Conservation (phyloP, 2,888 invertebrate species). For the Pollenia labialis region DNA sequence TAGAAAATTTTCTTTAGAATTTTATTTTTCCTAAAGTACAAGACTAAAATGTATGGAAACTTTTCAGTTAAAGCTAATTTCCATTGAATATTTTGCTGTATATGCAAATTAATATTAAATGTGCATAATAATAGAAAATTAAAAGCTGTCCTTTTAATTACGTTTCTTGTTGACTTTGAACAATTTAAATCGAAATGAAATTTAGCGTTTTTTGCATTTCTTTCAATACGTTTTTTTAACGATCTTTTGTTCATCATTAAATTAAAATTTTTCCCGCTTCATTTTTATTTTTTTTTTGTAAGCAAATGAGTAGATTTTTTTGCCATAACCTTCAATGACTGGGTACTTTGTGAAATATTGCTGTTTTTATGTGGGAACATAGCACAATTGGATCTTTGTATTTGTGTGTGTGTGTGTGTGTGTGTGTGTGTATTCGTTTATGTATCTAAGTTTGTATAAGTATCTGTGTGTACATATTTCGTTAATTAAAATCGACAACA, state of each 20-base stretch:
- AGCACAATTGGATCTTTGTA: neutral
- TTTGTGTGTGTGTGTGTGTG: neutral
- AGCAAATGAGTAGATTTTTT: neutral
- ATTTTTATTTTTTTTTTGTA: conserved; percentile 9
- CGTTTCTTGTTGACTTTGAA: neutral
- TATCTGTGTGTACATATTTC: conserved; percentile 57
- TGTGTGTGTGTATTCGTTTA: neutral
- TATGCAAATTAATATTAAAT: too few species aligned
- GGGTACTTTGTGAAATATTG: conserved; percentile 4
- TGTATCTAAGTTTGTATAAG: neutral
- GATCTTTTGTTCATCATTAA: conserved; percentile 21
- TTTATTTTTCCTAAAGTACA: too few species aligned
- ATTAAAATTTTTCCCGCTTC: conserved; percentile 13
- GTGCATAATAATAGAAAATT: neutral
- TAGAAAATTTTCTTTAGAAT: too few species aligned
- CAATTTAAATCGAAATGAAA: conserved; percentile 18
- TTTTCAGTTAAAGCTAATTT: too few species aligned
- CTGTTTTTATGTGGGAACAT: conserved; percentile 8
- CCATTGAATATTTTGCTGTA: too few species aligned
- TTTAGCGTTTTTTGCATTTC: neutral
- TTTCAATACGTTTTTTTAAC: conserved; percentile 7
- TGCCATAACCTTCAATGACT: conserved; percentile 24
- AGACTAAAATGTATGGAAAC: too few species aligned
- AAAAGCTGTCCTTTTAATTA: neutral
- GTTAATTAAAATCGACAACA: conserved; percentile 80